Evolutionary conservation across 1,140 invertebrate genomes (phyloP), one percentile per base, ranked within the genome.

Genomic region (Rhynchophorus ferrugineus): DNA sequence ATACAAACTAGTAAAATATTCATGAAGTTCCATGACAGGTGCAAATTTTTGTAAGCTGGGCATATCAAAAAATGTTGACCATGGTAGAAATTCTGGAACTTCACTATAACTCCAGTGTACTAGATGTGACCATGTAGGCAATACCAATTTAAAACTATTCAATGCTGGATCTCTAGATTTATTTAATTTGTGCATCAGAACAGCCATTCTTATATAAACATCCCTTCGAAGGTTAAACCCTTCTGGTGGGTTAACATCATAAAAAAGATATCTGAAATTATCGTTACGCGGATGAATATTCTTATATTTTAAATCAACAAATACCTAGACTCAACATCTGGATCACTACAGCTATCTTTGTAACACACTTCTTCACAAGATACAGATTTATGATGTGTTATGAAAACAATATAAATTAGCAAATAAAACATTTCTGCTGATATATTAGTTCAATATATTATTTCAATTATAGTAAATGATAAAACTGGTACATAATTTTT

Each of bases 171-270:
- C 73, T 67, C 73, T 62, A 57, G 51, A 62, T 54, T 51, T 75
- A 64, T 74, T 74, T 54, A 90, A 72, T 52, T 78, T 76, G 62
- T 78, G 75, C 0, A 90, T 74, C 60, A 95, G 81, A 44, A 87
- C 83, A 9, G 94, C 91, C 60, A 96, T 76, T 62, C 95, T 76
- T 72, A 98, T 82, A 61, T 94, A 98, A 7, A 98, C 95, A 78
- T 98, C 95, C 54, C 95, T 75, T 42, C 94, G 74, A 50, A 99
- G 75, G 76, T 99, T 99, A 66, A 99, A 98, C 0, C 95, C 95
- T 78, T 99, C 95, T 1, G 87, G 83, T 14, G 82, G 83, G 73
- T 97, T 98, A 0, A 97, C 85, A 72, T 96, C 90, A 71, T 97
- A 98, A 19, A 97, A 76, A 44, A 95, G 70, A 64, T 82, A 88